Base-by-base conservation (phyloP, 2,888 invertebrate genomes). In the Imbricaverruca yamaguchii region DNA sequence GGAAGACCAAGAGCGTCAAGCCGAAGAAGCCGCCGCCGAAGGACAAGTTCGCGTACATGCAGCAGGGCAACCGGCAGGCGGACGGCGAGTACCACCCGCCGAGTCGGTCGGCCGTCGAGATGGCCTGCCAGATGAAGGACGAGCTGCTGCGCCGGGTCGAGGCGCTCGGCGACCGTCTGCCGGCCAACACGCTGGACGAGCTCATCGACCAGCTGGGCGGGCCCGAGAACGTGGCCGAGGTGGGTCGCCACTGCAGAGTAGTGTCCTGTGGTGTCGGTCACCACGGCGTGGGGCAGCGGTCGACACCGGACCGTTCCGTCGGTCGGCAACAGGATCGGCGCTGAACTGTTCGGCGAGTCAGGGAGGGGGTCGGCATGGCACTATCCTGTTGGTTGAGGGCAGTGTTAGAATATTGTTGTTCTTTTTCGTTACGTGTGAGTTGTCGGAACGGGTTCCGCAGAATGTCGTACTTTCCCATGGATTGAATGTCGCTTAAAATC, bases 171-270 rank as follows among this genome's bases (percentile, higher is more conserved):
- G 92, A 93, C 0, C 90, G 91, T 53, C 89, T 99, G 84, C 99
- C 99, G 11, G 94, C 98, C 67, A 99, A 99, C 88, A 98, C 99
- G 0, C 89, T 99, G 78, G 99, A 99, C 90, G 97, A 99, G 87
- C 90, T 99, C 18, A 98, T 99, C 84, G 98, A 99, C 88, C 96
- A 97, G 87, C 91, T 99, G 15, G 99, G 99, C 80, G 99, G 99
- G 1, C 95, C 98, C 0, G 96, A 97, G 85, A 95, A 95, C 88
- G 99, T 99, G 0, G 98, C 99, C 0, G 98, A 99, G 90, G 92
- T 92, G 83, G 53, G 81, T 18, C 74, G 6, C 23, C 13, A 15
- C 74, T 56, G 77, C 18, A 8, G 18, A 83, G 39, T 39, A 39
- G 4, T 39, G 39, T 39, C 39, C 39, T 3, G 39, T 39, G 4